A percentile compares a stretch with the other conserved stretches of the same genome.
These are phyloP conservation scores for Lasiurus cinereus DNA, from an alignment of 2,113 vertebrate species.

Conservation along the genomic window DNA sequence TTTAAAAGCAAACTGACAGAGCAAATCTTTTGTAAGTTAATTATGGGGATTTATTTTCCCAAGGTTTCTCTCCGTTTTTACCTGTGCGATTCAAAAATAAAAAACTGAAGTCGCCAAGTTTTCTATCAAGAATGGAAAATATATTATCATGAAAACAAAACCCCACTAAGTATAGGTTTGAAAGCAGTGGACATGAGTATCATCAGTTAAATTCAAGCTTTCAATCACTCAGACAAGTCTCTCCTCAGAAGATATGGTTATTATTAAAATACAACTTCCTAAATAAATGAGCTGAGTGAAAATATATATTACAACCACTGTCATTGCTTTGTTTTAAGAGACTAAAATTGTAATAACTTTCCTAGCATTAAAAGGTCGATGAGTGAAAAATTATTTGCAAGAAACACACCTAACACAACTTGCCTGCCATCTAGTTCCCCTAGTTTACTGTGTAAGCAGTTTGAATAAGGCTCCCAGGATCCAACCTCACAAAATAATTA, in stretches of 20 bases:
- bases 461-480: neutral
- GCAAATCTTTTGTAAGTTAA: constrained; percentile 78
- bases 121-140: constrained; percentile 49
- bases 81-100: constrained; percentile 70
- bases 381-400: constrained; percentile 77
- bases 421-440: constrained; percentile 57
- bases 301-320: constrained; percentile 52
- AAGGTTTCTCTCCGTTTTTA: constrained; percentile 70
- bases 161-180: constrained; percentile 6
- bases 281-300: constrained; percentile 66
- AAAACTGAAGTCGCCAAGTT: constrained; percentile 50
- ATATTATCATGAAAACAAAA: constrained; percentile 71
- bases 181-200: constrained; percentile 40
- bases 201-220: constrained; percentile 71
- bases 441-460: constrained; percentile 73
- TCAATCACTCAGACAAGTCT: constrained; percentile 38
- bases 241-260: constrained; percentile 45
- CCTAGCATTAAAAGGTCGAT: constrained; percentile 79
- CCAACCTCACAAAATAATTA: no score
- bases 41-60: constrained; percentile 73
- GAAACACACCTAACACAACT: constrained; percentile 79
- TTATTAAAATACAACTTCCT: constrained; percentile 60
- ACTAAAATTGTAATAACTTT: constrained; percentile 64
- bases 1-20: constrained; percentile 81
- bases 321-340: constrained; percentile 61